Evolutionary conservation across 2,113 vertebrate species (phyloP), one percentile per base, ranked within the genome.

Genomic region (Galemys pyrenaicus): DNA sequence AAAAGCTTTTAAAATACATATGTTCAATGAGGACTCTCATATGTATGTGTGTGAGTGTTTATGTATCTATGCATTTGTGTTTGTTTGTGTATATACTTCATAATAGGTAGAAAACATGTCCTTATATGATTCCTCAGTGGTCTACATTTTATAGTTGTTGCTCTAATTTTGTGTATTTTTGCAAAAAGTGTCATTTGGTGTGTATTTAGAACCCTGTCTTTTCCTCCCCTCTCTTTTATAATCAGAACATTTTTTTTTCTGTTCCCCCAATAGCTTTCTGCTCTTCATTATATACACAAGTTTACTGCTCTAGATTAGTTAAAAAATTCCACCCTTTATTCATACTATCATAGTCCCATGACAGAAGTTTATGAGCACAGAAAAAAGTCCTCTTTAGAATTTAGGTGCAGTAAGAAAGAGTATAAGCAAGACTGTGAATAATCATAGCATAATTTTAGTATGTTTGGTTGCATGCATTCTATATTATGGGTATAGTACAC

Each of bases 311-410:
- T 56, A 20, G 37, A 67, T 71, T 58, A 12, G 64, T 64, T 54
- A 0, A 28, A 56, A 8, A 1, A 10, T 19, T 26, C 15, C 54
- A 2, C 2, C 0, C 5, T 58, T 35, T 70, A 39, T n/a, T 77
- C 28, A 68, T 26, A 10, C 58, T 58, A 16, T 15, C 20, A 3
- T 0, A 54, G 39, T 12, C 16, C 0, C 28, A 13, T 37, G 41
- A 30, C 13, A 68, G 15, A 90, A 80, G n/a, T 17, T 78, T 22
- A 68, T 15, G 30, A 71, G 15, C 41, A 28, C 28, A 62, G 77
- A 64, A 9, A 49, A 6, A 91, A 35, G 20, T n/a, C 28, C 16
- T 37, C 19, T 28, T 56, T 87, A 60, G 30, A 49, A 90, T 46
- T 49, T 26, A 80, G 17, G 0, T 5, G 2, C 58, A 41, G 49